Conservation (phyloP, 2,888 invertebrate species). For the Chrysolina haemoptera region DNA sequence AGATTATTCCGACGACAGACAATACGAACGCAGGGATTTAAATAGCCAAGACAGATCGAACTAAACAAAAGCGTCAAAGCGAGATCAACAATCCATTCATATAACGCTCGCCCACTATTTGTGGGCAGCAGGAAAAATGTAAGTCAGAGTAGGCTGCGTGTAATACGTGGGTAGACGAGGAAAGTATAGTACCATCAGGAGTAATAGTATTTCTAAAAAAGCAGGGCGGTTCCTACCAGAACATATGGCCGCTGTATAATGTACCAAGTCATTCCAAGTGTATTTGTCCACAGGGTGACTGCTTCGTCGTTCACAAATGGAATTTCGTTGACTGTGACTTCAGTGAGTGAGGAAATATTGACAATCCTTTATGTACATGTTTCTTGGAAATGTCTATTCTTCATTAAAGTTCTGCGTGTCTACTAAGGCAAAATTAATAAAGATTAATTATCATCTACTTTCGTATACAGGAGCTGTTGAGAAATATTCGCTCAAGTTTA, state of each 20-base stretch:
- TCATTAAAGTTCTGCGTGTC: too few relatives aligned
- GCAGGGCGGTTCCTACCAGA: slow-evolving; percentile 39
- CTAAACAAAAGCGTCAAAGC: slow-evolving; percentile 33
- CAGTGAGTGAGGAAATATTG: too few relatives aligned
- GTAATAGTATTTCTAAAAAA: slow-evolving; percentile 43
- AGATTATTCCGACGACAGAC: neutral
- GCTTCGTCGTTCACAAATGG: neutral
- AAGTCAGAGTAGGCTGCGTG: slow-evolving; percentile 41
- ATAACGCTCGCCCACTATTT: slow-evolving; percentile 33
- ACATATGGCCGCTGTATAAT: slow-evolving; percentile 41
- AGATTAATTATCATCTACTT: too few relatives aligned
- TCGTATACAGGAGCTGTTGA: too few relatives aligned
- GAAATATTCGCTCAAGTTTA: too few relatives aligned
- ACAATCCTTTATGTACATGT: too few relatives aligned
- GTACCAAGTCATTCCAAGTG: slow-evolving; percentile 10
- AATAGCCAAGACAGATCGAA: slow-evolving; percentile 22
- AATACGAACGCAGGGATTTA: neutral
- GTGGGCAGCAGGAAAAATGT: slow-evolving; percentile 42
- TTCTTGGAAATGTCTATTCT: too few relatives aligned
- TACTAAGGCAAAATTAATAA: too few relatives aligned
- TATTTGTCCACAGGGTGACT: neutral
- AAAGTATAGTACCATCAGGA: slow-evolving; percentile 44
- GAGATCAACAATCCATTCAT: slow-evolving; percentile 43
- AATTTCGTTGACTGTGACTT: too few relatives aligned
- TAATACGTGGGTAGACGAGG: slow-evolving; percentile 41